These are phyloP conservation scores for Clarias macrocephalus DNA, from an alignment of 2,113 vertebrate genomes.

Conservation along the genomic window DNA sequence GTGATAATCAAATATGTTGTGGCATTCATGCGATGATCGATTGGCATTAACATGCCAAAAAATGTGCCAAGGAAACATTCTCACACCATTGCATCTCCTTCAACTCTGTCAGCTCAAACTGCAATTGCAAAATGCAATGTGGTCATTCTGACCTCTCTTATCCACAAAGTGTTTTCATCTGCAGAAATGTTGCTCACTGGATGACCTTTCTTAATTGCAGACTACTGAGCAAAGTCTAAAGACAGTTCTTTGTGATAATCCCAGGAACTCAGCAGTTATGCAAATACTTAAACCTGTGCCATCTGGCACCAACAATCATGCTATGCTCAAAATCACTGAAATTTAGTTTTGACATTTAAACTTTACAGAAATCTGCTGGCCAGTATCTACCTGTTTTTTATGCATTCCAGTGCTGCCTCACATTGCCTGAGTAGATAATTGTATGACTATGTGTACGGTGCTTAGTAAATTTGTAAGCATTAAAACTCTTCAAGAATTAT, in stretches of 20 bases:
- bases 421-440: too few species aligned
- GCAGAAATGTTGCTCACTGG: neutral
- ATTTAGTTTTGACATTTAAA: neutral
- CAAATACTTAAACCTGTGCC: neutral
- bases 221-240: neutral
- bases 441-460: neutral
- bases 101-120: neutral
- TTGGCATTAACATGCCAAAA: too few species aligned
- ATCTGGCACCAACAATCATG: neutral
- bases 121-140: too few species aligned
- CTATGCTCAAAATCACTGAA: neutral
- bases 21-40: too few species aligned
- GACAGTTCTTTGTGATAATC: neutral
- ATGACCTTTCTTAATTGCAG: neutral
- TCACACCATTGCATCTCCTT: too few species aligned
- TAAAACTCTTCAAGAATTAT: neutral
- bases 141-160: neutral
- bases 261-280: neutral
- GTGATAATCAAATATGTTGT: too few species aligned
- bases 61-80: too few species aligned
- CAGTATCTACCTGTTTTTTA: neutral
- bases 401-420: too few species aligned
- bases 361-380: too few species aligned
- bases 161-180: neutral
- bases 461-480: too few species aligned